phyloP scores from a whole-genome alignment of 64 coral and sea anemone species.

The Exaiptasia diaphana region DNA sequence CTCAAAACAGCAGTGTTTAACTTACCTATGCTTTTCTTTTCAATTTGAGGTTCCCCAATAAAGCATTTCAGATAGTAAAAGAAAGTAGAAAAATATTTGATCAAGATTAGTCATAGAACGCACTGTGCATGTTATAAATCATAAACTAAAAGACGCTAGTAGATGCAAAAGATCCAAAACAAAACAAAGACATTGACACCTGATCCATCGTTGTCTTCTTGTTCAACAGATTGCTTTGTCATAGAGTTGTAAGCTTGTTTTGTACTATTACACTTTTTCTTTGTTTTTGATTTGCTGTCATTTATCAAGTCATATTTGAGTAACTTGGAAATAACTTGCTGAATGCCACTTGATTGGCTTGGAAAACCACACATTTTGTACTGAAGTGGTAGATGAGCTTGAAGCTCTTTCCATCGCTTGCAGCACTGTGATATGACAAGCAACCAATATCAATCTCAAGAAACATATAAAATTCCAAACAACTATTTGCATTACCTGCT shows the following conservation, averaged over 20 bases:
- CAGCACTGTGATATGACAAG: neutral
- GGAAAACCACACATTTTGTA: neutral
- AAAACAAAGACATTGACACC: no score
- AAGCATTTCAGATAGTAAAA: no score
- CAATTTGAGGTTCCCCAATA: no score
- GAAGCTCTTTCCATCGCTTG: conserved; percentile 75
- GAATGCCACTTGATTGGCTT: neutral
- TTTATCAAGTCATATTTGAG: neutral
- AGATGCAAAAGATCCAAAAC: no score
- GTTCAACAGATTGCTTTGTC: neutral
- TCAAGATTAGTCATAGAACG: no score
- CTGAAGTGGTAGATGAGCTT: neutral
- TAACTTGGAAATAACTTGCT: neutral
- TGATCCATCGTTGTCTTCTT: neutral
- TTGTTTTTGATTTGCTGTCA: neutral
- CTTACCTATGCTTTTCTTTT: no score
- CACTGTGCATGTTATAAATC: no score
- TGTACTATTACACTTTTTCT: neutral
- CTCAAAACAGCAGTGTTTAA: no score
- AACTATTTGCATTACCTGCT: conserved; percentile 55
- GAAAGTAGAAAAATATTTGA: no score
- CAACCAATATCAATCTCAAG: neutral
- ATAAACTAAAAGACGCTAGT: no score
- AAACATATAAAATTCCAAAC: neutral
- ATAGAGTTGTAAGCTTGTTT: neutral